phyloP scores from a whole-genome alignment of 2,888 invertebrate genomes.

The Eupithecia insigniata region DNA sequence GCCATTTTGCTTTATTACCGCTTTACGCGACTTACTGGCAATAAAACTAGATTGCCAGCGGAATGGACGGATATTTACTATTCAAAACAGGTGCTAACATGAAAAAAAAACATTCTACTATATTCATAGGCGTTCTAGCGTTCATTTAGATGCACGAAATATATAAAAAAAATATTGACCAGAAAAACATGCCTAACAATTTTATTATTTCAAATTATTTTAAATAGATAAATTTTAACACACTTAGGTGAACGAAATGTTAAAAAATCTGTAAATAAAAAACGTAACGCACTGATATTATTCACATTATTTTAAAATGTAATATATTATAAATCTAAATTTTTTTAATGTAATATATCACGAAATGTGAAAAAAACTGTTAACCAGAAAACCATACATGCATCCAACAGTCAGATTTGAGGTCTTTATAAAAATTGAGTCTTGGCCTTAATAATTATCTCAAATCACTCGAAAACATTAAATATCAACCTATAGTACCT shows the following conservation, averaged over 20 bases:
- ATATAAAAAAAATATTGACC: not conserved
- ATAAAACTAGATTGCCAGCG: constrained; percentile 39
- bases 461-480: not conserved
- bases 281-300: too few relatives aligned
- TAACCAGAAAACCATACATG: too few relatives aligned
- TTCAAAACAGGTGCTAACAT: constrained; percentile 33
- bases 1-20: constrained; percentile 61
- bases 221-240: not conserved
- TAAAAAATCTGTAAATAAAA: too few relatives aligned
- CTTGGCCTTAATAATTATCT: not conserved
- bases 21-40: constrained; percentile 45
- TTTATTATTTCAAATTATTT: not conserved
- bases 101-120: constrained; percentile 10
- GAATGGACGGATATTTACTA: constrained; percentile 31
- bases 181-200: not conserved
- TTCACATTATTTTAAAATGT: too few relatives aligned
- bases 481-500: not conserved
- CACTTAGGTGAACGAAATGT: too few relatives aligned
- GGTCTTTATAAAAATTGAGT: not conserved
- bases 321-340: too few relatives aligned
- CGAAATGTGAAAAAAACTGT: too few relatives aligned
- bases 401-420: not conserved
- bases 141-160: not conserved
- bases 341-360: too few relatives aligned
- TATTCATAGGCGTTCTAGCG: too few relatives aligned